phyloP scores from a whole-genome alignment of 2,797 vertebrate species.

The Varecia variegata region DNA sequence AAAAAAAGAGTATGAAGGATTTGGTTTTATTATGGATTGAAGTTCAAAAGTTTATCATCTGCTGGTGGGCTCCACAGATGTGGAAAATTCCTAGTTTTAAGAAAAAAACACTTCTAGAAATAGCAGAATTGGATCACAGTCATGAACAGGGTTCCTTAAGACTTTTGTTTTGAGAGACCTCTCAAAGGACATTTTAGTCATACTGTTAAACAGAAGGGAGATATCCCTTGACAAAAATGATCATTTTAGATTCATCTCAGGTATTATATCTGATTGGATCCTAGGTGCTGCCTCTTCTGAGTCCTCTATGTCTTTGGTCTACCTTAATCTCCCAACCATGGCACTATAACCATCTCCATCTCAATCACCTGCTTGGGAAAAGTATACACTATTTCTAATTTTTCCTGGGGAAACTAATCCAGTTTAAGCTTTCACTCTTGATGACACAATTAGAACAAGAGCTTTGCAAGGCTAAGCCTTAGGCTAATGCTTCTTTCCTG shows the following conservation, averaged over 20 bases:
- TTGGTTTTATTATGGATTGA: not conserved
- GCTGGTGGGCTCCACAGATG: not conserved
- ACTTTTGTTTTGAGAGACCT: not conserved
- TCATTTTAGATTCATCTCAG: not conserved
- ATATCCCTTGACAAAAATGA: not conserved
- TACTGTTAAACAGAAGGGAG: not conserved
- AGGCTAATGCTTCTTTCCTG: not conserved
- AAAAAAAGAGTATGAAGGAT: not conserved
- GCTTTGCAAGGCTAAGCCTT: not conserved
- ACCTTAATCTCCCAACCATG: fast-evolving
- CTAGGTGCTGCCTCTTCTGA: no score
- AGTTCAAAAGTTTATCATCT: not conserved
- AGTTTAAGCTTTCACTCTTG: not conserved
- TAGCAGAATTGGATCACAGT: not conserved
- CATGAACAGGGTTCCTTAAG: not conserved
- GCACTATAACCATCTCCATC: no score
- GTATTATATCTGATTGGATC: not conserved
- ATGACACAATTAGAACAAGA: not conserved
- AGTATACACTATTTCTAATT: no score
- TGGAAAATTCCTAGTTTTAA: not conserved
- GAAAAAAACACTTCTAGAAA: not conserved
- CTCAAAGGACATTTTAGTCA: not conserved
- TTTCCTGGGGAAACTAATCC: not conserved
- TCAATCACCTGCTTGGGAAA: not conserved
- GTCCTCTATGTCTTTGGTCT: not conserved